Percentiles rank a stretch among this genome's conserved stretches.
phyloP scores from a whole-genome alignment of 2,888 invertebrate species.

The Hypena proboscidalis region DNA sequence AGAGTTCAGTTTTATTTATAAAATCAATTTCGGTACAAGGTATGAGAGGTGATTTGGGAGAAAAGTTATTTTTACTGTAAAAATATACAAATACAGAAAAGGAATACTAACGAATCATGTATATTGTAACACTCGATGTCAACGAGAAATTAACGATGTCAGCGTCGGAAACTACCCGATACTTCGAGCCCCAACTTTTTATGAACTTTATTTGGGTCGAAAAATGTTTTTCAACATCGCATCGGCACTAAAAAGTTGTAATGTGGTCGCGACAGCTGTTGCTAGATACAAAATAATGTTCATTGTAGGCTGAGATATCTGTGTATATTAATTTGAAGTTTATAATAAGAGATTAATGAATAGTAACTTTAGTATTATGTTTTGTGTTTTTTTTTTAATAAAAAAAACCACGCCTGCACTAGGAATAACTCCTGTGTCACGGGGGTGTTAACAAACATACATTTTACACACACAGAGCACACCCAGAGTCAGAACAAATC shows the following conservation, averaged over 20 bases:
- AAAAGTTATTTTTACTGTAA: not conserved
- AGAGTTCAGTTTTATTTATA: not conserved
- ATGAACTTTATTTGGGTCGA: conserved; percentile 22
- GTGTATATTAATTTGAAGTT: too few species aligned
- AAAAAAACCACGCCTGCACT: too few species aligned
- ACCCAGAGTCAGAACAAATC: too few species aligned
- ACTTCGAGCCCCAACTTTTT: conserved; percentile 24
- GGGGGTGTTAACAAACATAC: too few species aligned
- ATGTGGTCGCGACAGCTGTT: not conserved
- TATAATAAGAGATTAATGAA: too few species aligned
- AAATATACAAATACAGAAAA: not conserved
- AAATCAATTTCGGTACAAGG: not conserved
- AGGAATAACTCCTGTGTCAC: too few species aligned
- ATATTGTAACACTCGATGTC: conserved; percentile 10
- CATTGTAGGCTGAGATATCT: too few species aligned
- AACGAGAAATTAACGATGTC: conserved; percentile 20
- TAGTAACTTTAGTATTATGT: too few species aligned
- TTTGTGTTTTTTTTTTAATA: too few species aligned
- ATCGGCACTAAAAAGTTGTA: conserved; percentile 3
- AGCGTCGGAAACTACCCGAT: conserved; percentile 9
- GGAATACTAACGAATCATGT: conserved; percentile 10
- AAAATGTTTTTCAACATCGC: conserved; percentile 16
- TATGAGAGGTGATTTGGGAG: not conserved
- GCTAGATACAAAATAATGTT: too few species aligned
- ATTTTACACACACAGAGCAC: too few species aligned